Percentiles rank a stretch among this genome's conserved stretches.
Evolutionary conservation across 2,113 vertebrate species (phyloP).

Genomic region (Lathamus discolor): DNA sequence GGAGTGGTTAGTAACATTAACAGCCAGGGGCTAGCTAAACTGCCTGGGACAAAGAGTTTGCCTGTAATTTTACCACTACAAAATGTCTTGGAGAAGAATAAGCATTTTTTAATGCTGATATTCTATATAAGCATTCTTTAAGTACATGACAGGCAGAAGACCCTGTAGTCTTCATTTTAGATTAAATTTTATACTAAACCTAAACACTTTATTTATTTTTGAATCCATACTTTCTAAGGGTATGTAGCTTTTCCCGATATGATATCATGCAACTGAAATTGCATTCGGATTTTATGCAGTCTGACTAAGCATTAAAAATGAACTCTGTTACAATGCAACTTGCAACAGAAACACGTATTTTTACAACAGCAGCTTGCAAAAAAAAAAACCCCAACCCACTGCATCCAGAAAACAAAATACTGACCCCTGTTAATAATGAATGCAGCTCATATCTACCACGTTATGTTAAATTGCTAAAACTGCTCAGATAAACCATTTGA

Average conservation of each 20-base stretch:
- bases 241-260: background rate
- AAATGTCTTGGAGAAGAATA: background rate
- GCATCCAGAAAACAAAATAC: constrained; percentile 38
- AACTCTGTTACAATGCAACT: constrained; percentile 49
- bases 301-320: constrained; percentile 21
- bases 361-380: constrained; percentile 11
- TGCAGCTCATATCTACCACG: constrained; percentile 39
- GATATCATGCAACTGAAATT: background rate
- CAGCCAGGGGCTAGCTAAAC: background rate
- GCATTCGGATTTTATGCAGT: constrained; percentile 40
- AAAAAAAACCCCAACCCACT: background rate
- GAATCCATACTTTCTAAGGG: constrained; percentile 17
- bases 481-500: constrained; percentile 78
- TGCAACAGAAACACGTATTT: constrained; percentile 28
- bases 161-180: background rate
- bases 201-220: constrained; percentile 16
- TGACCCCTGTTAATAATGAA: constrained; percentile 15
- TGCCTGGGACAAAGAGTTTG: background rate
- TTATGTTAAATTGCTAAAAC: constrained; percentile 69
- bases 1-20: background rate
- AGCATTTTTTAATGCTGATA: background rate
- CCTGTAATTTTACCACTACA: background rate
- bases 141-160: background rate
- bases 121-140: background rate
- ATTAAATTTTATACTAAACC: constrained; percentile 8